A percentile compares a stretch with the other conserved stretches of the same genome.
These are phyloP conservation scores for Clanis bilineata DNA, from an alignment of 2,888 invertebrate genomes.

Conservation along the genomic window DNA sequence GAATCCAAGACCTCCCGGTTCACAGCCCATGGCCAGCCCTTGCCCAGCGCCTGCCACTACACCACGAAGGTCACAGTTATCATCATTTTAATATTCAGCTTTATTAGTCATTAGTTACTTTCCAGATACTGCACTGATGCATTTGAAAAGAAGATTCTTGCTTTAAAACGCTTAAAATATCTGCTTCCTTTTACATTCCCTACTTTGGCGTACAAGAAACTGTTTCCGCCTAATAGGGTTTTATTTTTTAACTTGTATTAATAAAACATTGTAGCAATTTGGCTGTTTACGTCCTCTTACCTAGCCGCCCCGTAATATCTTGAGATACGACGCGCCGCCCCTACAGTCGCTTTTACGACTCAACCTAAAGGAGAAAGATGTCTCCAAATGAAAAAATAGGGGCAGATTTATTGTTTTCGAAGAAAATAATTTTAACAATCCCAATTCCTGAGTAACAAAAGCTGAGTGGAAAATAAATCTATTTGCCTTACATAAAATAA, in stretches of 20 bases:
- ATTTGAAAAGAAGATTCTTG: too few relatives aligned
- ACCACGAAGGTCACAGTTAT: too few relatives aligned
- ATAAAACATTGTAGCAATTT: slow-evolving; percentile 9
- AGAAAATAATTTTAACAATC: not conserved
- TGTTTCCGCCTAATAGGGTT: too few relatives aligned
- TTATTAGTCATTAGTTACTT: too few relatives aligned
- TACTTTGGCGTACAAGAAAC: too few relatives aligned
- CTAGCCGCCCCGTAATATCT: not conserved
- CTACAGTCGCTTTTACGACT: not conserved
- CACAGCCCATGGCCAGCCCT: too few relatives aligned
- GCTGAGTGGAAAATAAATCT: not conserved
- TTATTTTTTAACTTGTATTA: slow-evolving; percentile 8
- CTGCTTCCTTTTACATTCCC: too few relatives aligned
- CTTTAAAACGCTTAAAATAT: too few relatives aligned
- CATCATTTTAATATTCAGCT: too few relatives aligned
- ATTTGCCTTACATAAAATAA: not conserved
- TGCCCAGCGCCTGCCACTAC: too few relatives aligned
- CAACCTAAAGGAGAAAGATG: not conserved
- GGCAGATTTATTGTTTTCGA: not conserved
- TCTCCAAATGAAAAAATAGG: slow-evolving; percentile 3
- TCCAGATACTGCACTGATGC: too few relatives aligned
- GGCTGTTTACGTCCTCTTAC: slow-evolving; percentile 10
- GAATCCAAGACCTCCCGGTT: too few relatives aligned
- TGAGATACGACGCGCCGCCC: not conserved
- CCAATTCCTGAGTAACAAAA: not conserved